Evolutionary conservation across 2,113 vertebrate genomes (phyloP).

Genomic region (Sinocyclocheilus rhinocerous): DNA sequence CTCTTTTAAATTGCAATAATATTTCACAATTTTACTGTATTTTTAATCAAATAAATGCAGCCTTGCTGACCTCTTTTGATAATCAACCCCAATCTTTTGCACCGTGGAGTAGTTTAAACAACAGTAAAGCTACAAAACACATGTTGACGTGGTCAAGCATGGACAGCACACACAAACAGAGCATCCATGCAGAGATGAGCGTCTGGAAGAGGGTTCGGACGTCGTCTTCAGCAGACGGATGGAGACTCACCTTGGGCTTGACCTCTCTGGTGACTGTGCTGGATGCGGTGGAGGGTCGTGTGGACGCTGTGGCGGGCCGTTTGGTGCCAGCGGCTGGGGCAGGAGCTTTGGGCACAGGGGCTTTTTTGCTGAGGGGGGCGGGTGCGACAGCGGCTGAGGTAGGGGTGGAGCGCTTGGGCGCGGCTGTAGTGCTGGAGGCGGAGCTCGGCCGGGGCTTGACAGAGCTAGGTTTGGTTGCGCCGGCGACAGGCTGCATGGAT

Average conservation of each 20-base stretch:
- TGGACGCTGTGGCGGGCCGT: constrained; percentile 61
- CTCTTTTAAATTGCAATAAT: background rate
- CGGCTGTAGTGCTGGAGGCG: constrained; percentile 56
- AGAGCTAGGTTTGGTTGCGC: constrained; percentile 74
- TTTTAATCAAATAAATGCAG: background rate
- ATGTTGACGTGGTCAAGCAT: background rate
- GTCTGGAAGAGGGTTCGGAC: background rate
- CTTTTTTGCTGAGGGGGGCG: constrained; percentile 80
- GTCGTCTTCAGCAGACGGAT: background rate
- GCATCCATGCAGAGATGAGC: constrained; percentile 10
- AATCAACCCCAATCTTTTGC: background rate
- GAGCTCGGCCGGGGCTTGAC: constrained; percentile 76
- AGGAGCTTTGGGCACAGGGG: constrained; percentile 74
- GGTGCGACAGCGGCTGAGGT: constrained; percentile 59
- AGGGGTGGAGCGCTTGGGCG: constrained; percentile 77
- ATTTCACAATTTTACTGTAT: background rate
- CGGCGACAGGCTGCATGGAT: constrained; percentile 75
- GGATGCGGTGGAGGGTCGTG: constrained; percentile 57
- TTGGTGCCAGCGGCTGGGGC: constrained; percentile 66
- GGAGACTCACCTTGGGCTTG: constrained; percentile 87
- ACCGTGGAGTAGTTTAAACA: background rate
- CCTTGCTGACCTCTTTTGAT: background rate
- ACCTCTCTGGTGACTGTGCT: constrained; percentile 66
- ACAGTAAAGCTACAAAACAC: background rate
- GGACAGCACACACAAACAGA: background rate